phyloP scores from a whole-genome alignment of 2,797 vertebrate genomes.

The Thalassophryne amazonica region DNA sequence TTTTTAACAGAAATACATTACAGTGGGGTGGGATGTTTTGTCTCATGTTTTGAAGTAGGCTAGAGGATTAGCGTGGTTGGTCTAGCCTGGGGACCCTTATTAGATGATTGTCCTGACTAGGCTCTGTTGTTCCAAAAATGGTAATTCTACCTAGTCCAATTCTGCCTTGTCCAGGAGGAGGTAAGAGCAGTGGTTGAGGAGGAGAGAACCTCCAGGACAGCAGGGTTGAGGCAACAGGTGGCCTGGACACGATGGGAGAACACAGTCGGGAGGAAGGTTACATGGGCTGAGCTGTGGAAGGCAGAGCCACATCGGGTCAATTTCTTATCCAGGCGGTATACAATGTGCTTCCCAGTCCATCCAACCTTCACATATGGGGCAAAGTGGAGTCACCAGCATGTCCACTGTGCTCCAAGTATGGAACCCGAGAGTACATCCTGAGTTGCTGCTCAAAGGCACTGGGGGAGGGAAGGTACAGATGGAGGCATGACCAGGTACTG shows the following conservation, averaged over 20 bases:
- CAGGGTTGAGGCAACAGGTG: background rate
- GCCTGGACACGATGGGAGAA: background rate
- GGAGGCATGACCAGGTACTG: no score
- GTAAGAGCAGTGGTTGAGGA: background rate
- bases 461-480: background rate
- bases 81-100: no score
- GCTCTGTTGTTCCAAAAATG: no score
- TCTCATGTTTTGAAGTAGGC: no score
- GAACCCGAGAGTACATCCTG: background rate
- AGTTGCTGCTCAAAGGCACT: background rate
- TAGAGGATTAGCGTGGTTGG: no score
- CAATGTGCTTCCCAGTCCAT: background rate
- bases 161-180: background rate
- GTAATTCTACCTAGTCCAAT: no score
- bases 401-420: background rate
- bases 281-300: background rate
- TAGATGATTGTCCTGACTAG: no score
- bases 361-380: background rate
- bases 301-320: background rate
- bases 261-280: background rate
- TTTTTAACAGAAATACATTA: no score
- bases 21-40: no score
- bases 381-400: background rate
- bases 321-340: background rate
- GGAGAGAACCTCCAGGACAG: background rate